Conservation (phyloP, 53 echinoderm and acorn worm species). For the Glandiceps talaboti region DNA sequence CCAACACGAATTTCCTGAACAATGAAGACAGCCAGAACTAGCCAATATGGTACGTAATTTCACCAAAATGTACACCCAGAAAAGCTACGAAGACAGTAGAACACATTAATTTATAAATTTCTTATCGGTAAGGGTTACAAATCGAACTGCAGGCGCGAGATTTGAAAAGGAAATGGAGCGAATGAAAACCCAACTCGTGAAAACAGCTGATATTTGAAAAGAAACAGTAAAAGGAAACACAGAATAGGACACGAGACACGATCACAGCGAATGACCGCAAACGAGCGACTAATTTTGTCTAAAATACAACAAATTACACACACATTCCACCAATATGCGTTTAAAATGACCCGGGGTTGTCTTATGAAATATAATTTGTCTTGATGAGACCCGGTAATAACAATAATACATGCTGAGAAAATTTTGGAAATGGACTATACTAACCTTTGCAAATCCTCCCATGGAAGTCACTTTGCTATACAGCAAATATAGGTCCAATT, state of each 20-base stretch:
- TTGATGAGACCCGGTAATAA: background rate
- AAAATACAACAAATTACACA: background rate
- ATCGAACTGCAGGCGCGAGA: background rate
- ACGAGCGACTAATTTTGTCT: background rate
- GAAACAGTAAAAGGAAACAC: background rate
- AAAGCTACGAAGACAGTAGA: background rate
- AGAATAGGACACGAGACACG: background rate
- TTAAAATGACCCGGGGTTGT: background rate
- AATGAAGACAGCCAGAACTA: background rate
- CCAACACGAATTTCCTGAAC: background rate
- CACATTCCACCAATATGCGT: background rate
- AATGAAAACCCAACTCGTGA: background rate
- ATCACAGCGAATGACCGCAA: background rate
- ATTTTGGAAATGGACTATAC: constrained; percentile 17
- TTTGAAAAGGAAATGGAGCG: background rate
- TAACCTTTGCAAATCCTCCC: constrained; percentile 69
- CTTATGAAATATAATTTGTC: background rate
- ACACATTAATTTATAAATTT: background rate
- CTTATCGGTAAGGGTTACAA: background rate
- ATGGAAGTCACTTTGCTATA: constrained; percentile 64
- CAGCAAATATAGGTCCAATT: constrained; percentile 67
- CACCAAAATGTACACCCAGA: background rate
- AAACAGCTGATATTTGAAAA: background rate
- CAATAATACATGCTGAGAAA: constrained; percentile 14
- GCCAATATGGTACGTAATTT: background rate